phyloP scores from a whole-genome alignment of 2,797 vertebrate species.

The Austrolebias charrua region DNA sequence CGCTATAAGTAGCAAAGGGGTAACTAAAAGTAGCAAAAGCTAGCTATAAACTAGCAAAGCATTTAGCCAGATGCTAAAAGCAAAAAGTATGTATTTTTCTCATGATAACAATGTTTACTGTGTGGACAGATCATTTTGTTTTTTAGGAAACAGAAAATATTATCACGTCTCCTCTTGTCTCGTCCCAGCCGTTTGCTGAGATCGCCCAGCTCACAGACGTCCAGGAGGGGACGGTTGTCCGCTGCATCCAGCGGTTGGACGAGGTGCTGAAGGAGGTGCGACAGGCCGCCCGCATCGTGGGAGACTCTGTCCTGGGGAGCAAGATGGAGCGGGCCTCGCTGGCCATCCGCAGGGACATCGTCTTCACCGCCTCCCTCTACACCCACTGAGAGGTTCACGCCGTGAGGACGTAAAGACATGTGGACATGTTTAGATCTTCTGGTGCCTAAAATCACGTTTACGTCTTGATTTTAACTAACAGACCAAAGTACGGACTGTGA shows the following conservation, averaged over 20 bases:
- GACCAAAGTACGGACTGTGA: constrained; percentile 43
- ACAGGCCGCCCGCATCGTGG: constrained; percentile 88
- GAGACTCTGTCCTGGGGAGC: constrained; percentile 89
- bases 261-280: constrained; percentile 91
- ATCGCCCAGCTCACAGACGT: constrained; percentile 87
- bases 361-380: constrained; percentile 92
- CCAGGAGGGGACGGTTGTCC: constrained; percentile 91
- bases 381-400: constrained; percentile 81
- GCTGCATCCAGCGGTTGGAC: constrained; percentile 91
- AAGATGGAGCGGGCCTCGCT: constrained; percentile 92
- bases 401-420: constrained; percentile 22
- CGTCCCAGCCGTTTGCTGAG: constrained; percentile 86
- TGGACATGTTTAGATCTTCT: neutral
- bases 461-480: constrained; percentile 46
- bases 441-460: constrained; percentile 51
- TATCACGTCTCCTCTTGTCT: neutral
- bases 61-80: too few species aligned
- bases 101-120: too few species aligned
- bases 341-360: constrained; percentile 89
- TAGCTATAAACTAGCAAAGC: too few species aligned
- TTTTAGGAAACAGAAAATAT: too few species aligned
- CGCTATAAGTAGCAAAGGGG: too few species aligned
- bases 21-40: too few species aligned
- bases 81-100: too few species aligned
- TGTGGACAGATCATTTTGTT: too few species aligned